phyloP scores from a whole-genome alignment of 2,797 vertebrate genomes.

The Xenops minutus region DNA sequence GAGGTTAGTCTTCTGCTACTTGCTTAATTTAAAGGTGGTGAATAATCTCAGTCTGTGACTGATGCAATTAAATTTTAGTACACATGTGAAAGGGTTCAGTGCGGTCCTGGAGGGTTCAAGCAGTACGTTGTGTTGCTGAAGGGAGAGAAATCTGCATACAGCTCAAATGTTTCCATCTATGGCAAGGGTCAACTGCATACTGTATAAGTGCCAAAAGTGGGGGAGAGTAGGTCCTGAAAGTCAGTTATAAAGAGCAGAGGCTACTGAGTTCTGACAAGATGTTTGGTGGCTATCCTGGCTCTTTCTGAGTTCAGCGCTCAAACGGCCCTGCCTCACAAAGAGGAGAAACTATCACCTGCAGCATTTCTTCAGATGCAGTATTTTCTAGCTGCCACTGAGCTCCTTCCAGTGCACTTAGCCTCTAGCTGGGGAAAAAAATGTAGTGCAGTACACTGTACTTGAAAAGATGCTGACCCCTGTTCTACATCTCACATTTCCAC shows the following conservation, averaged over 20 bases:
- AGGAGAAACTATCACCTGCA: accelerated
- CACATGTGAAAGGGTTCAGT: neutral
- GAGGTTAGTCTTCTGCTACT: neutral
- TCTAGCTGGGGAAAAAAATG: neutral
- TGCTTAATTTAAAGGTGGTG: neutral
- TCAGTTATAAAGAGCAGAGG: neutral
- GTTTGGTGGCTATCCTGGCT: neutral
- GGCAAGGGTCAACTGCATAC: neutral
- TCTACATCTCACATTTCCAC: neutral
- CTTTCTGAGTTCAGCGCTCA: neutral
- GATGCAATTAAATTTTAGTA: neutral
- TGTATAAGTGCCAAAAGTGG: neutral
- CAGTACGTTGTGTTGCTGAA: neutral
- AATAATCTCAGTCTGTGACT: neutral
- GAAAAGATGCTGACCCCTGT: conserved; percentile 4
- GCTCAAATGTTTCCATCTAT: neutral
- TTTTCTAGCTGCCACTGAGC: neutral
- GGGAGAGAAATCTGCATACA: neutral
- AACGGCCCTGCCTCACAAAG: neutral
- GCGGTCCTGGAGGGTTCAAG: neutral
- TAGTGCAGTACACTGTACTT: neutral
- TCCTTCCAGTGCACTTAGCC: neutral
- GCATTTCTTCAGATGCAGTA: neutral
- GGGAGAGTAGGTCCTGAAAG: neutral
- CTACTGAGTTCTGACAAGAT: neutral